These are phyloP conservation scores for Drosophila nasuta DNA, from an alignment of 1,140 invertebrate species.

Conservation along the genomic window DNA sequence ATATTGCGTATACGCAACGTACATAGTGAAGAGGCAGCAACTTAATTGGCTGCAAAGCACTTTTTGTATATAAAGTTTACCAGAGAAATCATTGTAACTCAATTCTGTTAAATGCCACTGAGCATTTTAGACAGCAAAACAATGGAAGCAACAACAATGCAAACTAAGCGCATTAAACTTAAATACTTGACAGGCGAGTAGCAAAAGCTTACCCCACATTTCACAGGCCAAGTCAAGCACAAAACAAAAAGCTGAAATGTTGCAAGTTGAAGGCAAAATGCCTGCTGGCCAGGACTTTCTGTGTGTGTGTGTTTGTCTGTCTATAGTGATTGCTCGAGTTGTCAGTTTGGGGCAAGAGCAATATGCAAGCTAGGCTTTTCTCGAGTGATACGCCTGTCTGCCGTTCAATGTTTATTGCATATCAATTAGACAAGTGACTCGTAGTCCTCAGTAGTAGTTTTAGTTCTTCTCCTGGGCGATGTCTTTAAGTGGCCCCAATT, in stretches of 20 bases:
- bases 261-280: constrained; percentile 52
- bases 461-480: background rate
- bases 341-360: constrained; percentile 48
- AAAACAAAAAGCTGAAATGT: constrained; percentile 59
- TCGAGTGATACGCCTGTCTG: constrained; percentile 56
- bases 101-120: constrained; percentile 62
- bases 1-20: constrained; percentile 54
- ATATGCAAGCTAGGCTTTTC: constrained; percentile 48
- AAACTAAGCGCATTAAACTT: constrained; percentile 74
- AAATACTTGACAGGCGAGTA: constrained; percentile 58
- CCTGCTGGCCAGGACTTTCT: constrained; percentile 27
- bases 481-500: constrained; percentile 52
- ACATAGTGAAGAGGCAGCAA: background rate
- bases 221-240: constrained; percentile 19
- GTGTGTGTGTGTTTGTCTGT: constrained; percentile 40
- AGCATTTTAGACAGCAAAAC: background rate
- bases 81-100: constrained; percentile 74
- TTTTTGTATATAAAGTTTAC: constrained; percentile 60
- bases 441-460: background rate
- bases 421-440: constrained; percentile 65
- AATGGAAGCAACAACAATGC: constrained; percentile 13
- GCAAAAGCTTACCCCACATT: background rate
- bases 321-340: constrained; percentile 51
- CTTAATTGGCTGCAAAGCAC: constrained; percentile 59
- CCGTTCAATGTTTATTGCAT: constrained; percentile 76